A percentile compares a stretch with the other conserved stretches of the same genome.
Conservation (phyloP, 2,888 invertebrate species). For the Empis stercorea region DNA sequence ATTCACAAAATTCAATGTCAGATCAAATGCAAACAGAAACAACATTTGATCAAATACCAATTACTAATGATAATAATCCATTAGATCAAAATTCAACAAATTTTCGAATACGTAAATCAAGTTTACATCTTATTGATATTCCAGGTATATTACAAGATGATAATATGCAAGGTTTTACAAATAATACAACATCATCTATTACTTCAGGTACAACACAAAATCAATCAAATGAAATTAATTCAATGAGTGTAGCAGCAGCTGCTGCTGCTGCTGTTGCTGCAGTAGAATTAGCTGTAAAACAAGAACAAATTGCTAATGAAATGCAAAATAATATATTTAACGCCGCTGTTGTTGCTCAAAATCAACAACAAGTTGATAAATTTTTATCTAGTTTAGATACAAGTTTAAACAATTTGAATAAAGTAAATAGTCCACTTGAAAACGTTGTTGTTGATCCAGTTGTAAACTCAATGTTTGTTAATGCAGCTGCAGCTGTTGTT, state of each 20-base stretch:
- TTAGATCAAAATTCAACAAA: slow-evolving; percentile 20
- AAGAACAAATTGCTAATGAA: slow-evolving; percentile 41
- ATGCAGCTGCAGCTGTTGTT: slow-evolving; percentile 9
- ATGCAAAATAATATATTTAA: slow-evolving; percentile 12
- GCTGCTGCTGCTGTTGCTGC: slow-evolving; percentile 23
- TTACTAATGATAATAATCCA: slow-evolving; percentile 28
- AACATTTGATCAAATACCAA: slow-evolving; percentile 32
- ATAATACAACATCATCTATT: slow-evolving; percentile 21
- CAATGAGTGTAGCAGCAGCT: slow-evolving; percentile 20
- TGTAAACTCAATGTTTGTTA: slow-evolving; percentile 12
- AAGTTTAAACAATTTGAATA: not conserved
- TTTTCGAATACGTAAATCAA: slow-evolving; percentile 14
- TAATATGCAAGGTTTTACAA: slow-evolving; percentile 20
- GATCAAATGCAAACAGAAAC: slow-evolving; percentile 19
- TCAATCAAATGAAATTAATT: not conserved
- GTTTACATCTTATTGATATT: slow-evolving; percentile 12
- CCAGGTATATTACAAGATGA: slow-evolving; percentile 2
- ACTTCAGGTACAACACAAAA: not conserved
- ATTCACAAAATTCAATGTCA: slow-evolving; percentile 42
- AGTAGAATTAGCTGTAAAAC: slow-evolving; percentile 39
- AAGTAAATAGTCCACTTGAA: not conserved
- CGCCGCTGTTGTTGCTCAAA: slow-evolving; percentile 39
- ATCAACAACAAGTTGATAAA: slow-evolving; percentile 45
- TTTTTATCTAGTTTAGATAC: slow-evolving; percentile 42
- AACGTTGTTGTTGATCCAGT: no score